Evolutionary conservation across 2,888 invertebrate genomes (phyloP).

Genomic region (Corythucha ciliata): DNA sequence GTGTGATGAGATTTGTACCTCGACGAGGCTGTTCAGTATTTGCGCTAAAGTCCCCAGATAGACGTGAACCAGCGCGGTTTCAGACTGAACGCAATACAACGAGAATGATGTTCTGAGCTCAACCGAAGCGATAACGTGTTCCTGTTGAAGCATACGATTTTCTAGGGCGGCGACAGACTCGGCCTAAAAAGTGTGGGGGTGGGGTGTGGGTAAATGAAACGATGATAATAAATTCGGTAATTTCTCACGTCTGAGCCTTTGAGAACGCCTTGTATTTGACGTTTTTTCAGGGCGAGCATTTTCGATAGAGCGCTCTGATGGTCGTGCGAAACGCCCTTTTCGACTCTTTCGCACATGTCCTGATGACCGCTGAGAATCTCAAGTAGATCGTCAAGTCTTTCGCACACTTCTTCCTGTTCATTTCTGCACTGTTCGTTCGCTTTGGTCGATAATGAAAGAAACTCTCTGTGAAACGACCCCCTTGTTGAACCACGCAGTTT

Average conservation of each 20-base stretch:
- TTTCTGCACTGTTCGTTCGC: constrained; percentile 47
- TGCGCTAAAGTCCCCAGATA: constrained; percentile 52
- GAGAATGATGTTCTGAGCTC: constrained; percentile 53
- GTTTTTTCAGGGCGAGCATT: constrained; percentile 52
- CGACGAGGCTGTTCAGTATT: constrained; percentile 49
- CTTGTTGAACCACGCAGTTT: not conserved
- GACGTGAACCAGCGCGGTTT: constrained; percentile 52
- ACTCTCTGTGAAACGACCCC: constrained; percentile 30
- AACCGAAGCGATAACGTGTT: constrained; percentile 52
- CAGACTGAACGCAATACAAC: constrained; percentile 53
- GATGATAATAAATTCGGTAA: not conserved
- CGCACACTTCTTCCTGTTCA: constrained; percentile 49
- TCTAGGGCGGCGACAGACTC: constrained; percentile 53
- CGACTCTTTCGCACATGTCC: constrained; percentile 52
- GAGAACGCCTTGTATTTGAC: constrained; percentile 54
- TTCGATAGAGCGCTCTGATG: constrained; percentile 53
- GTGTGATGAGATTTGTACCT: constrained; percentile 48
- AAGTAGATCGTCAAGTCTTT: constrained; percentile 46
- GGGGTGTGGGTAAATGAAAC: too few relatives aligned
- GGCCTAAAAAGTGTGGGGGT: constrained; percentile 43
- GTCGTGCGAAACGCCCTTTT: constrained; percentile 52
- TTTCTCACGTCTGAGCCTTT: constrained; percentile 48
- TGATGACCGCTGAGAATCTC: constrained; percentile 49
- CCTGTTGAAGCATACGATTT: constrained; percentile 53
- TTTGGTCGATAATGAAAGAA: constrained; percentile 45